Evolutionary conservation across 2,113 vertebrate species (phyloP).

Genomic region (Sinocyclocheilus rhinocerous): DNA sequence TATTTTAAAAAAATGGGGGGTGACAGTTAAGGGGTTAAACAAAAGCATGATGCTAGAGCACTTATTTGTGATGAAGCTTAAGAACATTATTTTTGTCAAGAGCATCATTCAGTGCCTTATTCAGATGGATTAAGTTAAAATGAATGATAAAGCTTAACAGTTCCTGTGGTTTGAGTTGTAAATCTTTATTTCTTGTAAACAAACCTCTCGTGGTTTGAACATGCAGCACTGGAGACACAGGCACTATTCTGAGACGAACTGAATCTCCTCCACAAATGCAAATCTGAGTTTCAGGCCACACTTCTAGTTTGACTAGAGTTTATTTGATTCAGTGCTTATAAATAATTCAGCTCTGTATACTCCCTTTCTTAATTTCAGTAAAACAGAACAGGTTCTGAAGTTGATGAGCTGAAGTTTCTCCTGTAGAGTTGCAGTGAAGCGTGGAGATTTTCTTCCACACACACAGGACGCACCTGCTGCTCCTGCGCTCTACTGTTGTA

Average conservation of each 20-base stretch:
- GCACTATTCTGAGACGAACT: background rate
- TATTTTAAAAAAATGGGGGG: no score
- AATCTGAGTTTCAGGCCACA: background rate
- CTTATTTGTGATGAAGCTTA: background rate
- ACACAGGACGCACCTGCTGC: background rate
- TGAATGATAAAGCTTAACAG: background rate
- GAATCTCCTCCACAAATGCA: background rate
- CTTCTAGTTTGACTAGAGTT: background rate
- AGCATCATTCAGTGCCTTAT: no score
- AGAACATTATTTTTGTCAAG: background rate
- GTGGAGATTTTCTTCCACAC: background rate
- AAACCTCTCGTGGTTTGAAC: background rate
- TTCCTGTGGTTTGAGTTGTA: background rate
- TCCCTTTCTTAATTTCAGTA: background rate
- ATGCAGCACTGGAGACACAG: background rate
- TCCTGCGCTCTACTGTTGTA: background rate
- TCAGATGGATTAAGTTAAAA: no score
- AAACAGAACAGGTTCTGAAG: background rate
- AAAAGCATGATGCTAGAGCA: background rate
- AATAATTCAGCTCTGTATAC: background rate
- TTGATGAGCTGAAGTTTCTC: background rate
- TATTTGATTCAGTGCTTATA: background rate
- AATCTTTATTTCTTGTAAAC: background rate
- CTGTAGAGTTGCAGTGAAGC: background rate
- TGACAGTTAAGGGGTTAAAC: no score